Conservation (phyloP, 2,888 invertebrate genomes). For the Furcula furcula region DNA sequence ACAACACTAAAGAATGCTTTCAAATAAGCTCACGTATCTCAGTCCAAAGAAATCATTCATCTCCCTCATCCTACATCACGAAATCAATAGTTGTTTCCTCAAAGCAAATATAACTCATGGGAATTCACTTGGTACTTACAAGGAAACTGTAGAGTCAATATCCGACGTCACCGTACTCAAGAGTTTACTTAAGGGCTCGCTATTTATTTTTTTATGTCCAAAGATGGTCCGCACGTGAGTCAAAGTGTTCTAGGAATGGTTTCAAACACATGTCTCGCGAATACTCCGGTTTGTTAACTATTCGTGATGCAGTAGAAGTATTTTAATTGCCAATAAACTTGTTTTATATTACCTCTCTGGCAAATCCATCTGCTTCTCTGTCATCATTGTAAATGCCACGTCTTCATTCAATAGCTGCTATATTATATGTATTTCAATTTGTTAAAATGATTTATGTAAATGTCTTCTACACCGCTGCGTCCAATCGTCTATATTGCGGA, state of each 20-base stretch:
- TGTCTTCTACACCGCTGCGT: constrained; percentile 29
- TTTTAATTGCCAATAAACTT: constrained; percentile 27
- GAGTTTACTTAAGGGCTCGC: constrained; percentile 42
- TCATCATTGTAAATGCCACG: background rate
- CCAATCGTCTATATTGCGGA: constrained; percentile 53
- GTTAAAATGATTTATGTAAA: no score
- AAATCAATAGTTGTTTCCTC: constrained; percentile 13
- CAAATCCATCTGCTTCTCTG: constrained; percentile 15
- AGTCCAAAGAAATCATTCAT: no score
- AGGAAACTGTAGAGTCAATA: constrained; percentile 43
- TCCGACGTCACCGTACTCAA: constrained; percentile 37
- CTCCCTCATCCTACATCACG: background rate
- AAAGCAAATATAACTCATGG: constrained; percentile 18
- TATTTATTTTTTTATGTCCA: constrained; percentile 44
- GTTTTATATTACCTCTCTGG: constrained; percentile 9
- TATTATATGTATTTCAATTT: no score
- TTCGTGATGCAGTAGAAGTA: constrained; percentile 19
- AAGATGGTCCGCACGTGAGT: constrained; percentile 62
- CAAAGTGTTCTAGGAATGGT: constrained; percentile 64
- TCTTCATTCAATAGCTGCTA: no score
- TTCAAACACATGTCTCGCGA: constrained; percentile 53
- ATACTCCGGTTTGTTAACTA: constrained; percentile 7
- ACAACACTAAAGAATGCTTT: no score
- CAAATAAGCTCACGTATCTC: no score
- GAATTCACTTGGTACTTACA: constrained; percentile 18